A percentile compares a stretch with the other conserved stretches of the same genome.
phyloP scores from a whole-genome alignment of 2,113 vertebrate genomes.

The Calyptomena viridis region DNA sequence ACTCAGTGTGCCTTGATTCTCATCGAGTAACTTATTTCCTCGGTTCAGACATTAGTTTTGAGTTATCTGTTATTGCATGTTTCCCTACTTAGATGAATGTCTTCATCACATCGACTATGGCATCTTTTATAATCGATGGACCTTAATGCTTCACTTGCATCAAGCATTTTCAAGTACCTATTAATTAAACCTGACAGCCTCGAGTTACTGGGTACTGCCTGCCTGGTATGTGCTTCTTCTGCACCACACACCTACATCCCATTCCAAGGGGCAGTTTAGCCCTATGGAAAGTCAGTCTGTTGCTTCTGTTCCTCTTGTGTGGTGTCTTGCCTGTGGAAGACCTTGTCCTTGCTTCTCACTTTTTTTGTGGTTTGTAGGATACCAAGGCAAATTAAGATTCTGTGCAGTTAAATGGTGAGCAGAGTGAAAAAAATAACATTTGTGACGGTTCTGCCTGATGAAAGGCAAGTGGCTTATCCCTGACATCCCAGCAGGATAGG shows the following conservation, averaged over 20 bases:
- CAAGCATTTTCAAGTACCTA: neutral
- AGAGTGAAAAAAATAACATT: neutral
- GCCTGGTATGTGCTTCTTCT: neutral
- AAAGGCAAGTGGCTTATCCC: neutral
- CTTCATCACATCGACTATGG: neutral
- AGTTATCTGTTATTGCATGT: neutral
- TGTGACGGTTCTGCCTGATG: neutral
- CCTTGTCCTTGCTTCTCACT: neutral
- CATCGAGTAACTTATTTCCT: neutral
- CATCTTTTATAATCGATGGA: neutral
- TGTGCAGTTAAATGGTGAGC: neutral
- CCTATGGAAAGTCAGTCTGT: neutral
- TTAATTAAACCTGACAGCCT: neutral
- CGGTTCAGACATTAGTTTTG: neutral
- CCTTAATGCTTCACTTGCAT: neutral
- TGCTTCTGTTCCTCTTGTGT: neutral
- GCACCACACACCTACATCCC: fast-evolving
- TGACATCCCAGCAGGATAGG: neutral
- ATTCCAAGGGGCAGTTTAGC: neutral
- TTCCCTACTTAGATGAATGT: neutral
- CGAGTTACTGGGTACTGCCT: neutral
- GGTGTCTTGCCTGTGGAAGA: neutral
- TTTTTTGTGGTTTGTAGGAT: neutral
- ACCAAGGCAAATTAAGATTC: neutral
- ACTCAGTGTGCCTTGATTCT: neutral